phyloP scores from a whole-genome alignment of 1,140 invertebrate genomes.

The Contarinia nasturtii region DNA sequence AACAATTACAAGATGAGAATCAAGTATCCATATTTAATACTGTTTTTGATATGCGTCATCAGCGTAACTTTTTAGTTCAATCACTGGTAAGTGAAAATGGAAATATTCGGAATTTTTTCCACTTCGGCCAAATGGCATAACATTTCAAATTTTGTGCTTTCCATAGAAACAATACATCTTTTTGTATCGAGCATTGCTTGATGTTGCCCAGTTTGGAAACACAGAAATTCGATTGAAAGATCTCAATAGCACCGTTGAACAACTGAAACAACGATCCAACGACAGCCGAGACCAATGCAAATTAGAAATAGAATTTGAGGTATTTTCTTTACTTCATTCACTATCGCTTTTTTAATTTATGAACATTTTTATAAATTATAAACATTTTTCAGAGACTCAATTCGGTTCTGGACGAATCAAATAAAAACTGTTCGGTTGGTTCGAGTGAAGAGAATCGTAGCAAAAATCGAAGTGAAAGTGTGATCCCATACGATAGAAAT shows the following conservation, averaged over 20 bases:
- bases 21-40: conserved; percentile 78
- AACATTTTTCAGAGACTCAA: conserved; percentile 45
- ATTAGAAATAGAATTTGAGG: conserved; percentile 73
- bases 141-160: conserved; percentile 4
- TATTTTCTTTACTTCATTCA: conserved; percentile 22
- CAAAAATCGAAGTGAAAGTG: conserved; percentile 71
- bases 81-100: conserved; percentile 43
- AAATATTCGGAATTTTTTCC: not conserved
- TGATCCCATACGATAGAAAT: conserved; percentile 84
- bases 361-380: conserved; percentile 3
- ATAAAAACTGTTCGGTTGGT: conserved; percentile 62
- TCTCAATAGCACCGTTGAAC: conserved; percentile 48
- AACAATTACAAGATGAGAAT: conserved; percentile 61
- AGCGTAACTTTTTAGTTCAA: conserved; percentile 85
- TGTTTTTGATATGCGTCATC: conserved; percentile 70
- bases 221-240: conserved; percentile 63
- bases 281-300: conserved; percentile 34
- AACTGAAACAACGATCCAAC: conserved; percentile 36
- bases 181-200: conserved; percentile 84
- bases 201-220: conserved; percentile 83
- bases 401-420: conserved; percentile 53
- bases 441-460: conserved; percentile 64
- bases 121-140: not conserved
- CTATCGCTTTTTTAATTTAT: not conserved
- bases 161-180: conserved; percentile 92